Base-by-base conservation (phyloP, 1,140 invertebrate genomes). In the Pristionchus pacificus region DNA sequence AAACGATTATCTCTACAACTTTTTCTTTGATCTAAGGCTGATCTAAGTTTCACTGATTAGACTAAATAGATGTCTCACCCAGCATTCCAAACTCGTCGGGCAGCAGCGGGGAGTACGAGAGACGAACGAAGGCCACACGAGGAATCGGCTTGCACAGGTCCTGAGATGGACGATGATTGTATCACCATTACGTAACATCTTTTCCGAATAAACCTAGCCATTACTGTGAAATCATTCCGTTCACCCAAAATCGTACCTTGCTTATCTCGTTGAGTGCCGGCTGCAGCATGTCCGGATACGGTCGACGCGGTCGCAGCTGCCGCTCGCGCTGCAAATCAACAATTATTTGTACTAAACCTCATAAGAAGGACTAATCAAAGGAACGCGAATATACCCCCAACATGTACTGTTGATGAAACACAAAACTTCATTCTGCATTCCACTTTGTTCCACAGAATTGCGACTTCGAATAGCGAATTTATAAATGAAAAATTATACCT, bases 201-300 rank as follows among this genome's bases (percentile, higher is more conserved):
- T 69, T 58, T 58, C n/a, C 28, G n/a, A 38, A 30, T 10, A 55
- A 19, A 58, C 62, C 31, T 25, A 25, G 59, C 77, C 29, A 33
- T 75, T 29, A 78, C 15, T 1, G 15, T 65, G 62, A 79, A 68
- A n/a, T 13, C 19, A 38, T 29, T 68, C n/a, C n/a, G n/a, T n/a
- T n/a, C n/a, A 25, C 13, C 69, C 3, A 3, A n/a, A 57, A 63
- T 25, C 57, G 2, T 63, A 80, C 79, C 31, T 67, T n/a, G 38
- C 75, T 62, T 15, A 80, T 66, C 38, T 70, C 38, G 19, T 75
- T 32, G 1, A 81, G 29, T 24, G 77, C 78, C 14, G 75, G 31
- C 55, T 68, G 70, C 61, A 80, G 82, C n/a, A 78, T 55, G 62
- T 80, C 79, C 14, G 79, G 77, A 68, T 75, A 80, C 2, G 75